Evolutionary conservation across 2,797 vertebrate genomes (phyloP), one percentile per base, ranked within the genome.

Genomic region (Anomalospiza imberbis): DNA sequence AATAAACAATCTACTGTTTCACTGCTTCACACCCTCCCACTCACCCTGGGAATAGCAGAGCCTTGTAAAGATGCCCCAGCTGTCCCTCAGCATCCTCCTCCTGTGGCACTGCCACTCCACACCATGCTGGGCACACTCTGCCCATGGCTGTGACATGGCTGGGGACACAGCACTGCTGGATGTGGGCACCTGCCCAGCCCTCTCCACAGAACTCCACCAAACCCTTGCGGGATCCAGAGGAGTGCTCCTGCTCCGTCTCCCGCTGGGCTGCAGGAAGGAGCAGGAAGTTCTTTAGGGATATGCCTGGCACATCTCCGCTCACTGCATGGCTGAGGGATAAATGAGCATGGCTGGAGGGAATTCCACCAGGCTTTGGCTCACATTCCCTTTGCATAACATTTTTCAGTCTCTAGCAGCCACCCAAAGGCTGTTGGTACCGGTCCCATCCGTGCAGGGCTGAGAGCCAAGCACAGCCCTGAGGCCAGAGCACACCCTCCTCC

Each of bases 361-460:
- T 72, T 44, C 2, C 4, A 44, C 18, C n/a, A 25, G 62, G n/a
- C 62, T 75, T 25, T 82, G 70, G 42, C 34, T 50, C 45, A 25
- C 17, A 6, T 48, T n/a, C 44, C 58, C 45, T 48, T 53, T 24
- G 58, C 57, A 55, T 7, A 5, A 80, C 48, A 28, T 47, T 63
- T 18, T 66, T 51, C 61, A 63, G 78, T 31, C 57, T 44, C 58
- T 1, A 75, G 62, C 5, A 4, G 81, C 87, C 63, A 47, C n/a
- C 28, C 1, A 0, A 55, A 53, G 65, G 34, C 42, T 34, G 57
- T 11, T 70, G 40, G 61, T 54, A 4, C 20, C 24, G 36, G 47
- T 67, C 31, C 22, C 17, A 63, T 28, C 51, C 1, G 0, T 7
- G 42, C 17, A 14, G 0, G 1, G 74, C 17, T 9, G 25, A 5